Base-by-base conservation (phyloP, 2,113 vertebrate species). In the Scartelaos histophorus region DNA sequence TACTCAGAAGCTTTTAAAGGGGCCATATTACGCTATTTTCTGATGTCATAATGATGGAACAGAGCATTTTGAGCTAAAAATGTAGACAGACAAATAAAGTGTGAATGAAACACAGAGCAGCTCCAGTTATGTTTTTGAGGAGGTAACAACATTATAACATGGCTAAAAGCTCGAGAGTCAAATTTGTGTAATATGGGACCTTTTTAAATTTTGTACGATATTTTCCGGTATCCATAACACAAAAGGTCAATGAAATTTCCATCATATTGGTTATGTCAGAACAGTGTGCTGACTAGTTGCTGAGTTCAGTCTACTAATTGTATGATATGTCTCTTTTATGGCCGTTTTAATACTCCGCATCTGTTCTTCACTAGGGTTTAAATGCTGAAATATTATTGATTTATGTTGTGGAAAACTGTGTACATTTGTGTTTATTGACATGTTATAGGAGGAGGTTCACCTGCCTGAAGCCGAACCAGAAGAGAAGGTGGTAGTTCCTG, bases 401-500 rank as follows among this genome's bases (percentile, higher is more conserved):
- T 61, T 29, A 9, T 61, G 9, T 24, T 58, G 7, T 64, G 16
- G 19, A 61, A 61, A 61, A 62, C 17, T 15, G 0, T 19, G 29
- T 35, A 7, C 29, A 35, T 64, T 64, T 64, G 34, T 61, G 61
- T 64, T 62, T 62, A 35, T 60, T 60, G 57, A 62, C 17, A 16
- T 35, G 15, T n/a, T 89, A 15, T 81, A 98, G 97, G 93, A 94
- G 56, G 95, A 93, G 3, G 87, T 83, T 73, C 89, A 91, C 1
- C 85, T 91, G 1, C 91, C 90, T 1, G 83, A 92, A 0, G 93
- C 85, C 0, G 82, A 91, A 0, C 94, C 93, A 57, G 91, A 90
- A 29, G 92, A 95, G 22, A 69, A 87, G n/a, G 91, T 91, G 35
- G 93, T 92, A 75, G 19, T 80, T 5, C 90, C 90, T 19, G 69